These are phyloP conservation scores for Cerastoderma edule DNA, from an alignment of 2,888 invertebrate genomes.

Conservation along the genomic window DNA sequence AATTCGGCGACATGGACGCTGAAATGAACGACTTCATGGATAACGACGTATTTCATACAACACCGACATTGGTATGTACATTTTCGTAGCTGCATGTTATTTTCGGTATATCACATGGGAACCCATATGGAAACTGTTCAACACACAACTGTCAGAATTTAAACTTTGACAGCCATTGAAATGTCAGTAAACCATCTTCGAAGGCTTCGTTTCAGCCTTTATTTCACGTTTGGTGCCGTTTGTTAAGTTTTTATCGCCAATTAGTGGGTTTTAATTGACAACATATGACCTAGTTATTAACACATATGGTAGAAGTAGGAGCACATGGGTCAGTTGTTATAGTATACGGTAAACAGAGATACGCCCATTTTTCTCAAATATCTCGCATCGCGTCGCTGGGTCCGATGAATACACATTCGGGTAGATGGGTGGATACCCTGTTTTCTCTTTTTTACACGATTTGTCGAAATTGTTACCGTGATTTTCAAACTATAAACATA, in stretches of 20 bases:
- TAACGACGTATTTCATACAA: constrained; percentile 75
- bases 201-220: neutral
- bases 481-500: no score
- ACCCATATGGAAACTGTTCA: constrained; percentile 13
- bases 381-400: constrained; percentile 5
- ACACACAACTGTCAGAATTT: constrained; percentile 7
- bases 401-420: constrained; percentile 9
- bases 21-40: constrained; percentile 77
- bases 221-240: neutral
- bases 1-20: constrained; percentile 77
- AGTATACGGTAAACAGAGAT: neutral
- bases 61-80: constrained; percentile 66
- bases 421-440: no score
- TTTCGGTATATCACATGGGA: neutral
- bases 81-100: no score
- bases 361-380: constrained; percentile 6
- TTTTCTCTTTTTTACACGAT: no score
- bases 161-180: constrained; percentile 2
- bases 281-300: constrained; percentile 18
- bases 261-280: neutral
- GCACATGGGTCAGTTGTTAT: neutral
- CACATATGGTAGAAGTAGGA: constrained; percentile 5
- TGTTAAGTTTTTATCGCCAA: neutral
- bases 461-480: no score
- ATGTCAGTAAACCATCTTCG: neutral